Percentiles rank a stretch among this genome's conserved stretches.
These are phyloP conservation scores for Ceratotherium simum DNA, from an alignment of 2,113 vertebrate genomes.

Conservation along the genomic window DNA sequence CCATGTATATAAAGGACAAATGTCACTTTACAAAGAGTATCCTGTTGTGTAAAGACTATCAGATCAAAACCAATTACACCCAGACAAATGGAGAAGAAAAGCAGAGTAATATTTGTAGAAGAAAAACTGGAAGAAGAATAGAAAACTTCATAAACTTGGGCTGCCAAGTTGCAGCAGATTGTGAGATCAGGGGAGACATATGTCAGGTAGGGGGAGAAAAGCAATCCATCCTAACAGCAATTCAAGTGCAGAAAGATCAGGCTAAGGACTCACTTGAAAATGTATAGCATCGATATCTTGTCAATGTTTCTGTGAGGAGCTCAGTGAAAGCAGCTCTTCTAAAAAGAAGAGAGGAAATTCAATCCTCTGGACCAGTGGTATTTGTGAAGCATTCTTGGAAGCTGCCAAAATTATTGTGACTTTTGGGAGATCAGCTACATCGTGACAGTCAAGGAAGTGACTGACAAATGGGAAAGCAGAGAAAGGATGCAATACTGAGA, in stretches of 20 bases:
- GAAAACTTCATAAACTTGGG: slow-evolving; percentile 22
- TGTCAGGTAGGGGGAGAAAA: slow-evolving; percentile 62
- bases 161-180: slow-evolving; percentile 65
- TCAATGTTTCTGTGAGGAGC: slow-evolving; percentile 45
- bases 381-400: slow-evolving; percentile 65
- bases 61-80: slow-evolving; percentile 25
- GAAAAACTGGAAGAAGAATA: slow-evolving; percentile 68
- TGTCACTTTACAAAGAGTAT: slow-evolving; percentile 23
- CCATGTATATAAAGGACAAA: not conserved
- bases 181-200: slow-evolving; percentile 32
- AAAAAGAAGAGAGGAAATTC: slow-evolving; percentile 59
- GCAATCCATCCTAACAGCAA: slow-evolving; percentile 62
- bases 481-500: not conserved
- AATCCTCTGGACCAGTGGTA: not conserved
- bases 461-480: not conserved
- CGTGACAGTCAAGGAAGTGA: slow-evolving; percentile 50
- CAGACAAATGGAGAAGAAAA: slow-evolving; percentile 33
- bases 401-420: slow-evolving; percentile 40
- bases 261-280: slow-evolving; percentile 66
- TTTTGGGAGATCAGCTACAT: not conserved
- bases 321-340: slow-evolving; percentile 57
- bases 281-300: slow-evolving; percentile 50
- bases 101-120: not conserved
- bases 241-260: slow-evolving; percentile 68
- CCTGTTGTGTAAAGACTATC: slow-evolving; percentile 41